Evolutionary conservation across 1,140 invertebrate genomes (phyloP).

Genomic region (Drosophila sp.): DNA sequence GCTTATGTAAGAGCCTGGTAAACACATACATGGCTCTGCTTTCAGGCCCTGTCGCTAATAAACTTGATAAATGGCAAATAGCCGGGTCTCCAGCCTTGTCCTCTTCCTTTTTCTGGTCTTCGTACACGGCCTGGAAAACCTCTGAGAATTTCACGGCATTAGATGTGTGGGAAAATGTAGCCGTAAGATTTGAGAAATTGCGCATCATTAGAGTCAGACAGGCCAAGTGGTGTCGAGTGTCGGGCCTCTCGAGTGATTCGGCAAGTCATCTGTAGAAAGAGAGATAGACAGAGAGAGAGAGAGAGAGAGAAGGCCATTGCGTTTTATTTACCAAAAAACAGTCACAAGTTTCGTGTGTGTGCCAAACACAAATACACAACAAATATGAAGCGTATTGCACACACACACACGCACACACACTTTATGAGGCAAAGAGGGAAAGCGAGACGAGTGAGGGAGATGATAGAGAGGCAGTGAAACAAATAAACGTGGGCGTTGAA

Average conservation of each 20-base stretch:
- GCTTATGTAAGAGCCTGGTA: slow-evolving; percentile 18
- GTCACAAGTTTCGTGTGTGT: slow-evolving; percentile 69
- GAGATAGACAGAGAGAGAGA: not conserved
- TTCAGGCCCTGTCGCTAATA: slow-evolving; percentile 60
- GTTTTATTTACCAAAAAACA: slow-evolving; percentile 67
- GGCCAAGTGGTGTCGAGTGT: slow-evolving; percentile 72
- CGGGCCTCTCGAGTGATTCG: slow-evolving; percentile 59
- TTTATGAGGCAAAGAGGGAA: slow-evolving; percentile 1
- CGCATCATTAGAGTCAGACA: slow-evolving; percentile 65
- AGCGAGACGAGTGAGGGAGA: not conserved
- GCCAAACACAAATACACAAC: slow-evolving; percentile 70
- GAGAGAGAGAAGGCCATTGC: not conserved
- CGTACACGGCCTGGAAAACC: slow-evolving; percentile 32
- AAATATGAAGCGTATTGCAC: slow-evolving; percentile 67
- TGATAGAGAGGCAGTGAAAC: slow-evolving; percentile 10
- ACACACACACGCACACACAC: slow-evolving; percentile 31
- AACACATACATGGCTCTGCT: slow-evolving; percentile 33
- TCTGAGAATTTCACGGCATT: slow-evolving; percentile 76
- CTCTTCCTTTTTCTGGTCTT: no score
- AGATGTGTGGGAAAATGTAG: slow-evolving; percentile 56
- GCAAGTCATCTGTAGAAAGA: slow-evolving; percentile 55
- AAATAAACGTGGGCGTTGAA: slow-evolving; percentile 12
- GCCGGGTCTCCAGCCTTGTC: slow-evolving; percentile 4
- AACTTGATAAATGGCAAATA: slow-evolving; percentile 78
- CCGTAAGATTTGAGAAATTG: slow-evolving; percentile 75